Evolutionary conservation across 1,140 invertebrate genomes (phyloP).

Genomic region (Aphelinus certus): DNA sequence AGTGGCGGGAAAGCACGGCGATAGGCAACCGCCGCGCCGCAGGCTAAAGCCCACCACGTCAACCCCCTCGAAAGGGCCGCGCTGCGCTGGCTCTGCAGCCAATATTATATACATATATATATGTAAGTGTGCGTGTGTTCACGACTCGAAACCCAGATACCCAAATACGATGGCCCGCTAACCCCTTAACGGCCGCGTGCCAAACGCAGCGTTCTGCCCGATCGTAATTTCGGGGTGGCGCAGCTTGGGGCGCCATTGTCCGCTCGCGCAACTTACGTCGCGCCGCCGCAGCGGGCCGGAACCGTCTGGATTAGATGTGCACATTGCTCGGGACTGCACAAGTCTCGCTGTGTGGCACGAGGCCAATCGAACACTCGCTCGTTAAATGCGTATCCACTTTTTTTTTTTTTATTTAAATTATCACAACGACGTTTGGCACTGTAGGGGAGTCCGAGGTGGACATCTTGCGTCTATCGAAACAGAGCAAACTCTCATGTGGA

Average conservation of each 20-base stretch:
- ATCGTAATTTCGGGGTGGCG: slow-evolving; percentile 18
- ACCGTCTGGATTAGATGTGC: not conserved
- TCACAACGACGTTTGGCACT: too few species aligned
- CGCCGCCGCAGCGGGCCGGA: not conserved
- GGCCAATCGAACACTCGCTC: too few species aligned
- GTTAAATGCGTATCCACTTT: too few species aligned
- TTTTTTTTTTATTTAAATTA: too few species aligned
- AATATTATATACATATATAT: not conserved
- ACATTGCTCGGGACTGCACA: not conserved
- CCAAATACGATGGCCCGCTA: slow-evolving; percentile 40
- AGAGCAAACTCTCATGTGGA: too few species aligned
- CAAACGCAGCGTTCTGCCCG: slow-evolving; percentile 16
- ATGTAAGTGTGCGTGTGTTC: not conserved
- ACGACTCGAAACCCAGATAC: slow-evolving; percentile 38
- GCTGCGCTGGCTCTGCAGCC: too few species aligned
- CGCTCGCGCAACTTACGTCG: not conserved
- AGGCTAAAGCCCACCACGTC: too few species aligned
- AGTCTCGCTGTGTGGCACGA: not conserved
- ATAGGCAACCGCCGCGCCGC: too few species aligned
- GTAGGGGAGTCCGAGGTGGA: too few species aligned
- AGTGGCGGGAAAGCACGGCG: too few species aligned
- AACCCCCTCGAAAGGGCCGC: too few species aligned
- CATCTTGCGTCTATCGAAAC: too few species aligned
- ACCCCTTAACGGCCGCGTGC: slow-evolving; percentile 38
- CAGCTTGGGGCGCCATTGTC: not conserved